Percentiles rank a stretch among this genome's conserved stretches.
Evolutionary conservation across 2,113 vertebrate species (phyloP).

Genomic region (Brienomyrus brachyistius): DNA sequence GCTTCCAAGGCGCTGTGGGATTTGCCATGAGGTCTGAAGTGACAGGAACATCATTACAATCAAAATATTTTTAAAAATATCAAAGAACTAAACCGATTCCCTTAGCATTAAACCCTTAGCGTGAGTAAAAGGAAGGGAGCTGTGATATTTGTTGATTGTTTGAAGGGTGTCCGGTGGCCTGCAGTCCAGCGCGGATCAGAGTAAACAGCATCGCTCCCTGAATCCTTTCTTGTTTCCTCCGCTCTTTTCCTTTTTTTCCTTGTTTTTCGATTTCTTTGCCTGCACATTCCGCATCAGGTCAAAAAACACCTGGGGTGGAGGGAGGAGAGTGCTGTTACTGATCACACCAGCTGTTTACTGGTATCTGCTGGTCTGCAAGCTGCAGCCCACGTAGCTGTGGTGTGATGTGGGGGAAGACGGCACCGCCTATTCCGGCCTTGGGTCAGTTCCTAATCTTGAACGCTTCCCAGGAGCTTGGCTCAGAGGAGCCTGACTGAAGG

Average conservation of each 20-base stretch:
- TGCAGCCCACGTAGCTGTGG: neutral
- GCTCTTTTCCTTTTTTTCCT: conserved; percentile 86
- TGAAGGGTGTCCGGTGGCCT: neutral
- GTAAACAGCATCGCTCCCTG: conserved; percentile 79
- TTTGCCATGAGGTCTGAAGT: neutral
- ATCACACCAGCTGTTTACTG: neutral
- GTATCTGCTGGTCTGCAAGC: neutral
- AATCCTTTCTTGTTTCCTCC: conserved; percentile 88
- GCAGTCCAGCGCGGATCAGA: conserved; percentile 58
- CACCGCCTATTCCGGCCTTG: neutral
- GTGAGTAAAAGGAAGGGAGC: neutral
- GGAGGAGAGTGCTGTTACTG: neutral
- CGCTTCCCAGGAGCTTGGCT: neutral
- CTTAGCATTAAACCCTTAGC: neutral
- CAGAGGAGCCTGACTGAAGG: neutral
- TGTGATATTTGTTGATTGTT: neutral
- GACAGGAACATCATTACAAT: neutral
- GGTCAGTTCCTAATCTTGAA: neutral
- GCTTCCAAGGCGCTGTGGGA: neutral
- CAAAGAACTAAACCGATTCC: neutral
- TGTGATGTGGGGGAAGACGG: neutral
- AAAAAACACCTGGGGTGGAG: conserved; percentile 79
- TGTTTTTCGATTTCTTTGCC: conserved; percentile 92
- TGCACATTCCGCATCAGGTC: conserved; percentile 94
- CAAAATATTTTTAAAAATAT: neutral